These are phyloP conservation scores for Dendrolimus houi DNA, from an alignment of 2,888 invertebrate genomes.

Conservation along the genomic window DNA sequence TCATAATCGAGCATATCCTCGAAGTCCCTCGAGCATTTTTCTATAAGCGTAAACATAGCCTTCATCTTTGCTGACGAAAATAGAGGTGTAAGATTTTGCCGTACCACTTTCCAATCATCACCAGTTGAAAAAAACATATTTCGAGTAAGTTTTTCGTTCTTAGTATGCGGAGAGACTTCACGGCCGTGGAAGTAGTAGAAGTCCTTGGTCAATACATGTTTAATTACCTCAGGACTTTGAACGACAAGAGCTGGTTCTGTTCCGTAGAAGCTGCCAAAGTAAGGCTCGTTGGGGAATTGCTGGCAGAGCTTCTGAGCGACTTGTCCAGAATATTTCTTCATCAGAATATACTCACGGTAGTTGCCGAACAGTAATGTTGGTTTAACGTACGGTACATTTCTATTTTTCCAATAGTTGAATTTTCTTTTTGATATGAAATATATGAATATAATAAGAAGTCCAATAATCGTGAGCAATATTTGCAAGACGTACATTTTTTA, in stretches of 20 bases:
- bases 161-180: slow-evolving; percentile 30
- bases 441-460: slow-evolving; percentile 1
- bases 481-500: too few species aligned
- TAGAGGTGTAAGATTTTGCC: slow-evolving; percentile 47
- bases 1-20: slow-evolving; percentile 33
- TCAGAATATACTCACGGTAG: slow-evolving; percentile 31
- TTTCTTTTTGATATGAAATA: slow-evolving; percentile 24
- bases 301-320: slow-evolving; percentile 31
- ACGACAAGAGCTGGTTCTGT: slow-evolving; percentile 46
- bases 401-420: slow-evolving; percentile 39
- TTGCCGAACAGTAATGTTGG: slow-evolving; percentile 44
- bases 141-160: slow-evolving; percentile 30
- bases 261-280: slow-evolving; percentile 45
- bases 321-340: slow-evolving; percentile 23
- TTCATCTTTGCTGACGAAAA: slow-evolving; percentile 53
- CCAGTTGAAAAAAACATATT: slow-evolving; percentile 41
- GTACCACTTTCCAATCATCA: slow-evolving; percentile 44
- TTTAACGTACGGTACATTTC: slow-evolving; percentile 27
- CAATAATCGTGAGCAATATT: too few species aligned
- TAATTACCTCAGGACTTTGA: slow-evolving; percentile 42
- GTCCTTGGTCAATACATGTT: slow-evolving; percentile 40
- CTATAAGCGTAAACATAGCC: slow-evolving; percentile 49
- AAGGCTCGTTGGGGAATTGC: slow-evolving; percentile 33
- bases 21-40: slow-evolving; percentile 27
- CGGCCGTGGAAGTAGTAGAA: slow-evolving; percentile 49